Percentiles rank a stretch among this genome's conserved stretches.
These are phyloP conservation scores for Synanthedon myopaeformis DNA, from an alignment of 2,888 invertebrate genomes.

Conservation along the genomic window DNA sequence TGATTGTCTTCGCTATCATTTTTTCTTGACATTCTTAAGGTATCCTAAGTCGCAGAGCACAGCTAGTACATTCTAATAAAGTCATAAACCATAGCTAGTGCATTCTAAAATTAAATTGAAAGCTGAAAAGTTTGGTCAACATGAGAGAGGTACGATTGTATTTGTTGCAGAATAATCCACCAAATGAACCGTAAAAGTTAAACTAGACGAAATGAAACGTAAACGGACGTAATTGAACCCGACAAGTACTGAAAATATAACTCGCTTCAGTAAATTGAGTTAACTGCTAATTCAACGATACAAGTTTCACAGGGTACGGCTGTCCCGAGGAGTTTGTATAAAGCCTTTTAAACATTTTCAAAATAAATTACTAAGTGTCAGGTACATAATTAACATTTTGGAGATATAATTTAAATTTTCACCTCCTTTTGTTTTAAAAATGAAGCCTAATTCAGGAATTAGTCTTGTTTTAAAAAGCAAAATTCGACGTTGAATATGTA, in stretches of 20 bases:
- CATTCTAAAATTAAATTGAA: too few species aligned
- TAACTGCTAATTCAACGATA: conserved; percentile 1
- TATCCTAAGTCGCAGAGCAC: too few species aligned
- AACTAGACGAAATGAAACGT: conserved; percentile 1
- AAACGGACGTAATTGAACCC: conserved; percentile 2
- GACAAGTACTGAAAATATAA: background rate
- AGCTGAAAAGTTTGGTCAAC: too few species aligned
- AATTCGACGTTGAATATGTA: too few species aligned
- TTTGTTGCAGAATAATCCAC: background rate
- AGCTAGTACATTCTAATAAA: too few species aligned
- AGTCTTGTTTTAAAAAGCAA: background rate
- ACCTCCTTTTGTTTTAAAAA: too few species aligned
- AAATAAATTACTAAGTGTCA: conserved; percentile 4
- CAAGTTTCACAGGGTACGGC: background rate
- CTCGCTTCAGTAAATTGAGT: background rate
- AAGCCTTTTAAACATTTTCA: background rate
- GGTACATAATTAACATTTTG: conserved; percentile 6
- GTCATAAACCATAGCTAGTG: too few species aligned
- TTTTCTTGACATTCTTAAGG: too few species aligned
- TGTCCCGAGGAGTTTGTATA: too few species aligned
- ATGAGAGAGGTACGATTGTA: too few species aligned
- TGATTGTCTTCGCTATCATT: too few species aligned
- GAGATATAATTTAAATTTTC: background rate
- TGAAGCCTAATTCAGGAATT: background rate
- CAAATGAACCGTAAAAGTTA: background rate